Base-by-base conservation (phyloP, 37 sponge, comb jelly and placozoan genomes). In the Halisarca cf. caerulea region DNA sequence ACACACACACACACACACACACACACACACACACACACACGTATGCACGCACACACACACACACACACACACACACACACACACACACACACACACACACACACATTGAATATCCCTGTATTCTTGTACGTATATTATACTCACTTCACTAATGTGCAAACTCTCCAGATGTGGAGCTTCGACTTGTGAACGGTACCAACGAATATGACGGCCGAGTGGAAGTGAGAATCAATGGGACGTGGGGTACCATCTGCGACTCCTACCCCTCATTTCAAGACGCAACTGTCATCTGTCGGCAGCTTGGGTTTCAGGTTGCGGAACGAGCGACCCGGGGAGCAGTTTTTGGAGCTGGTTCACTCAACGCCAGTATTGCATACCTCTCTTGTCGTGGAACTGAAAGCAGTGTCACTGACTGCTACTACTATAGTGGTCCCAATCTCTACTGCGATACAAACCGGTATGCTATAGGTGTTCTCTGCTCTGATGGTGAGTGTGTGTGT, bases 241-340 rank as follows among this genome's bases (percentile, higher is more conserved):
- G 84, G 84, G 84, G 84, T 33, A 83, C 84, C 21, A 59, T 83
- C 30, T 83, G 84, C 37, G 72, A 83, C 70, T 34, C 32, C 39
- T 33, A 30, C 14, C 66, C 28, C 28, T n/a, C 18, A 2, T 30
- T 83, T 6, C 8, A 18, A 15, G 84, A 73, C 45, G 84, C 84
- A 2, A 70, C 34, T 2, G 84, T 83, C 24, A 59, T 69, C 25
- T 83, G 84, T 38, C 84, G 84, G 11, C 72, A 71, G 37, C 58
- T 70, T 35, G 72, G 72, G 3, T 83, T 53, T 42, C 20, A 4
- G 64, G 15, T 28, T 20, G 64, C 64, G 18, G 64, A 62, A 15
- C 64, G 64, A 20, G 64, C 64, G 5, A 7, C 64, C n/a, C 6
- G 18, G 5, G 6, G 6, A 20, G n/a, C 18, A 7, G 25, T 7